Base-by-base conservation (phyloP, 2,113 vertebrate species). In the Mesembrinibis cayennensis region DNA sequence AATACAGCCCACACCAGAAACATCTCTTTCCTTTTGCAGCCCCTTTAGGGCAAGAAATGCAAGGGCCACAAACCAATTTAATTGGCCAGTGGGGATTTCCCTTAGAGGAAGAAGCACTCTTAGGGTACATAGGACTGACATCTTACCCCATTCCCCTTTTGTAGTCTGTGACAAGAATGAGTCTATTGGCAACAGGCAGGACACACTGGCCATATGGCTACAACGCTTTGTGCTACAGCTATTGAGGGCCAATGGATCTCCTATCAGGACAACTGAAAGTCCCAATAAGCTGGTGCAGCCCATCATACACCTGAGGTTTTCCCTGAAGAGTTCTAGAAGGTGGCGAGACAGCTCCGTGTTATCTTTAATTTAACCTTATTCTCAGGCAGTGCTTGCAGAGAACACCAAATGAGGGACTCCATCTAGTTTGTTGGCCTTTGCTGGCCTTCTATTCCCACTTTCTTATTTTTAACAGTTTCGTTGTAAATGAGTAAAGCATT, bases 401-500 rank as follows among this genome's bases (percentile, higher is more conserved):
- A 85, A 38, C 70, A 27, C 59, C 44, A 91, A 66, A 91, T 69
- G 32, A 93, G 42, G 18, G 84, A 74, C 84, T 87, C 72, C 44
- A 83, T 93, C 82, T 70, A 91, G 58, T 53, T 82, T 79, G 49
- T 42, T 80, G 71, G 90, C 91, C 82, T 87, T 89, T 67, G 16
- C 79, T 84, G 86, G 34, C 92, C 66, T 91, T 73, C 86, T 58
- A 70, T 63, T 96, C 91, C 84, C 83, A 82, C 82, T 87, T 93
- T 50, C 81, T 83, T 70, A 56, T 84, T 92, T 96, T 87, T 61
- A 89, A 90, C 50, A 94, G 80, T 91, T 90, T 56, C 67, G 47
- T 12, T 83, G 94, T 77, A 95, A 93, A 91, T 80, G 82, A 94
- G 83, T 82, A 90, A 82, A 88, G 81, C 89, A 76, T 96, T 94